A percentile compares a stretch with the other conserved stretches of the same genome.
Evolutionary conservation across 2,888 invertebrate species (phyloP).

Genomic region (Thelaira solivaga): DNA sequence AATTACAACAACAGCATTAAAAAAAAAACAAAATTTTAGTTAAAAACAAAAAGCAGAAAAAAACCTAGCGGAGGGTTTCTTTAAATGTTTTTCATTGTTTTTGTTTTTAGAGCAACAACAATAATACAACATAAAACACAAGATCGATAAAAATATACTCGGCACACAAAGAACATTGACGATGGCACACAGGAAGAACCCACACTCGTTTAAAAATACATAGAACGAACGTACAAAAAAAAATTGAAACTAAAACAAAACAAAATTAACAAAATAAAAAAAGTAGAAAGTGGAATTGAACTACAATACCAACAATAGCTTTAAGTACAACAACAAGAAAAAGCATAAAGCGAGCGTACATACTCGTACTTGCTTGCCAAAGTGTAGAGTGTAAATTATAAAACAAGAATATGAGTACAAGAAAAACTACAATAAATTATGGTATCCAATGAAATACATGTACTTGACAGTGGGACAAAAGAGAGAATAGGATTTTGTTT

Average conservation of each 20-base stretch:
- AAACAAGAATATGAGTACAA: conserved; percentile 1
- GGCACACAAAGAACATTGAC: conserved; percentile 25
- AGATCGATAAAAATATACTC: conserved; percentile 60
- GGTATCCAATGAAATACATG: background rate
- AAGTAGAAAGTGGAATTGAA: conserved; percentile 36
- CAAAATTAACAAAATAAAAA: background rate
- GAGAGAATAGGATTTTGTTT: too few species aligned
- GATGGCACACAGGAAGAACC: conserved; percentile 54
- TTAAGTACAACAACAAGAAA: conserved; percentile 3
- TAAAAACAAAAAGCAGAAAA: conserved; percentile 22
- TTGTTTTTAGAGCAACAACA: conserved; percentile 5
- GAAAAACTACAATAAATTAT: background rate
- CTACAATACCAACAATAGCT: conserved; percentile 22
- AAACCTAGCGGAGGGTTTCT: conserved; percentile 46
- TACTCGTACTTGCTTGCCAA: conserved; percentile 37
- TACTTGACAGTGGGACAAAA: background rate
- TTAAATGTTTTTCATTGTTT: conserved; percentile 22
- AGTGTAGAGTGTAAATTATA: conserved; percentile 5
- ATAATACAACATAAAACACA: conserved; percentile 54
- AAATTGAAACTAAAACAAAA: background rate
- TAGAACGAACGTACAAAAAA: background rate
- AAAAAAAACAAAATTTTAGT: background rate
- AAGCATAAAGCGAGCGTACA: conserved; percentile 18
- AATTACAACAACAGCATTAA: conserved; percentile 33
- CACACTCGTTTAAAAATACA: conserved; percentile 25